Evolutionary conservation across 2,888 invertebrate genomes (phyloP).

Genomic region (Cryptophagus acutangulus): DNA sequence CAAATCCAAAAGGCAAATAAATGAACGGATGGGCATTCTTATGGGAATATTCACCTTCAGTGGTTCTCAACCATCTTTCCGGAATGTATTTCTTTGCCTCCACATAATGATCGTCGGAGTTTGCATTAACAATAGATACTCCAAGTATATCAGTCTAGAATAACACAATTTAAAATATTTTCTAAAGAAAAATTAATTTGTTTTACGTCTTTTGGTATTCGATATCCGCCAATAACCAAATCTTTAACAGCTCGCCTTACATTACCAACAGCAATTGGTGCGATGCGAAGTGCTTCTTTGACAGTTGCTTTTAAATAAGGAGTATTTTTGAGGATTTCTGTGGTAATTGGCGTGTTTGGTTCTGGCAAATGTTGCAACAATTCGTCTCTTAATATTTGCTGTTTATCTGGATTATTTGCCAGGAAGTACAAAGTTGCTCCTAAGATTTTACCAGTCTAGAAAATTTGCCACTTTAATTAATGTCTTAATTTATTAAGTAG

Average conservation of each 20-base stretch:
- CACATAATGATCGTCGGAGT: not conserved
- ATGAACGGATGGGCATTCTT: constrained; percentile 8
- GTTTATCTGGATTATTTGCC: constrained; percentile 44
- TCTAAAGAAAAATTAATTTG: no score
- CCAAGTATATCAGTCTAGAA: not conserved
- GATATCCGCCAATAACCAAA: constrained; percentile 39
- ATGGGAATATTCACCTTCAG: constrained; percentile 1
- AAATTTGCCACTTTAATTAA: not conserved
- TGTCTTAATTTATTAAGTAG: not conserved
- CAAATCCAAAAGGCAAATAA: constrained; percentile 12
- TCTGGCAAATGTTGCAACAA: constrained; percentile 28
- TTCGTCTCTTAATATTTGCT: constrained; percentile 45
- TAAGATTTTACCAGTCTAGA: constrained; percentile 48
- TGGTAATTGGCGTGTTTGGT: constrained; percentile 37
- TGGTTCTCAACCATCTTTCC: constrained; percentile 10
- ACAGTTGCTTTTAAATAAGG: constrained; percentile 58
- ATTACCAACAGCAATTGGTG: constrained; percentile 28
- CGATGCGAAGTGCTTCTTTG: constrained; percentile 55
- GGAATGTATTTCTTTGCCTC: constrained; percentile 6
- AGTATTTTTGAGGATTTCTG: constrained; percentile 40
- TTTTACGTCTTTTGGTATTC: constrained; percentile 41
- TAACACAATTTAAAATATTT: no score
- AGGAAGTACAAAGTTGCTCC: constrained; percentile 46
- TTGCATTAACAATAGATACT: not conserved
- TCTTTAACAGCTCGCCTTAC: constrained; percentile 31